Percentiles rank a stretch among this genome's conserved stretches.
Evolutionary conservation across 2,888 invertebrate genomes (phyloP).

Genomic region (Iselma pallidipennis): DNA sequence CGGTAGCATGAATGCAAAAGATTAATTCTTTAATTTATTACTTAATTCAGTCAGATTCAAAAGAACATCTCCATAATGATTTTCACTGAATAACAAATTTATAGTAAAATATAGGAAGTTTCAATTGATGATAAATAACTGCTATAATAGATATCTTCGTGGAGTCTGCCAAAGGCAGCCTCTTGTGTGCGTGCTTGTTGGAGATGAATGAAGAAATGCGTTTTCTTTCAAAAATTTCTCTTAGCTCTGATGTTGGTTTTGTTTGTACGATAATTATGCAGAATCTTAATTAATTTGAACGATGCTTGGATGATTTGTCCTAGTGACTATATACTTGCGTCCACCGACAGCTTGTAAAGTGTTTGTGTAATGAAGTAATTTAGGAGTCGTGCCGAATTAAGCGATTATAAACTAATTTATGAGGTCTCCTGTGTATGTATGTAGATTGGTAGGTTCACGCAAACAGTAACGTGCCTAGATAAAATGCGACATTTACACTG

Average conservation of each 20-base stretch:
- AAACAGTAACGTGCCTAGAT: conserved; percentile 37
- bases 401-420: conserved; percentile 40
- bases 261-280: no score
- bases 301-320: conserved; percentile 16
- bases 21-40: neutral
- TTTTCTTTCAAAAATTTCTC: no score
- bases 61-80: no score
- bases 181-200: no score
- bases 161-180: no score
- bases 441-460: conserved; percentile 39
- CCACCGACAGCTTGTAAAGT: conserved; percentile 20
- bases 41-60: neutral
- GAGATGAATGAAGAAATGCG: no score
- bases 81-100: no score
- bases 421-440: conserved; percentile 34
- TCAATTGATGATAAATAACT: no score
- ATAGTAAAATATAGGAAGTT: no score
- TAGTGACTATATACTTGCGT: no score
- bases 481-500: conserved; percentile 40
- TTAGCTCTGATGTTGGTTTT: no score
- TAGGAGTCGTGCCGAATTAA: conserved; percentile 36
- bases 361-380: conserved; percentile 30
- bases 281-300: conserved; percentile 22
- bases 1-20: neutral
- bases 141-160: no score